These are phyloP conservation scores for Dromiciops gliroides DNA, from an alignment of 2,113 vertebrate species.

Conservation along the genomic window DNA sequence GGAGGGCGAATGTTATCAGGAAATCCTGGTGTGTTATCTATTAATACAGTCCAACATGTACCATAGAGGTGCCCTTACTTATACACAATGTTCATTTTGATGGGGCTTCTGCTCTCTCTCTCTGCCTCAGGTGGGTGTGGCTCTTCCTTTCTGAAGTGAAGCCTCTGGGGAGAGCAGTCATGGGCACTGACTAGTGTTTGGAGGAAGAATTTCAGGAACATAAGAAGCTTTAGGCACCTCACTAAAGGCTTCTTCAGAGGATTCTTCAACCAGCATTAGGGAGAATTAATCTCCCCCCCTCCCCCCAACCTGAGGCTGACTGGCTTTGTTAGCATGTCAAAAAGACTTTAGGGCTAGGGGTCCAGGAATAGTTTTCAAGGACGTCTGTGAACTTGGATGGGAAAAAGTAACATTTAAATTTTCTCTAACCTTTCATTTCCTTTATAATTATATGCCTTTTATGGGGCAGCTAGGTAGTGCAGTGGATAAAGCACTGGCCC, in stretches of 20 bases:
- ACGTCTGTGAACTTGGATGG: background rate
- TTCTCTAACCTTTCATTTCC: background rate
- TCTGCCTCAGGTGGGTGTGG: background rate
- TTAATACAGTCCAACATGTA: background rate
- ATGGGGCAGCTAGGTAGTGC: too few species aligned
- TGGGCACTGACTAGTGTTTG: background rate
- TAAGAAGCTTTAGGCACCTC: background rate
- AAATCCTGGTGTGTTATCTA: background rate
- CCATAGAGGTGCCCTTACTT: background rate
- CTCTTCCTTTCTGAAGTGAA: constrained; percentile 4
- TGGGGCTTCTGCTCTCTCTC: background rate
- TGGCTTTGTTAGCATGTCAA: background rate
- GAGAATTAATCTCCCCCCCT: background rate
- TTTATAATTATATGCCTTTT: background rate
- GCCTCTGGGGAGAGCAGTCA: background rate
- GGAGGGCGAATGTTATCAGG: background rate
- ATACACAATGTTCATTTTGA: background rate
- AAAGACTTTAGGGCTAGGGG: background rate
- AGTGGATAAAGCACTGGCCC: too few species aligned
- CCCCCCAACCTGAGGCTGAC: background rate
- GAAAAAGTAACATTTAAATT: background rate
- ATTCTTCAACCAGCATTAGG: background rate
- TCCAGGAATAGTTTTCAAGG: background rate
- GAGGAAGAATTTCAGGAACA: background rate
- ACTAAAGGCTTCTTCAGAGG: background rate